Conservation (phyloP, 2,113 vertebrate genomes). For the Sardina pilchardus region DNA sequence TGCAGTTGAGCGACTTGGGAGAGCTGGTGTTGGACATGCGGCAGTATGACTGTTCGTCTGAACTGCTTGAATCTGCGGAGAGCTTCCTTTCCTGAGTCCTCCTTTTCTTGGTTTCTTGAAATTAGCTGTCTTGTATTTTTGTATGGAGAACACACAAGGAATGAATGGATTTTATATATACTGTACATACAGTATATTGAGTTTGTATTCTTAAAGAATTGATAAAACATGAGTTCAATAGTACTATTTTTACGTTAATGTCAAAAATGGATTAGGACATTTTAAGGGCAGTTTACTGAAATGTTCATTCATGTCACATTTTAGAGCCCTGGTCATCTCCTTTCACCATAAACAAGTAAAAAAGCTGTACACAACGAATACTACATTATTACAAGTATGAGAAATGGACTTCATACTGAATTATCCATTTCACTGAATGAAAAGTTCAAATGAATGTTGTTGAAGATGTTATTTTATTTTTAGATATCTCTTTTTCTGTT, state of each 20-base stretch:
- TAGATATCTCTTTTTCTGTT: background rate
- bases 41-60: slow-evolving; percentile 60
- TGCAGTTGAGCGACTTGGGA: background rate
- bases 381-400: background rate
- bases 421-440: background rate
- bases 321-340: background rate
- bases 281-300: background rate
- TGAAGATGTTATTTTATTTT: background rate
- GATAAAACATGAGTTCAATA: background rate
- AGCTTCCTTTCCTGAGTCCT: slow-evolving; percentile 55
- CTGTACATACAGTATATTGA: too few relatives aligned
- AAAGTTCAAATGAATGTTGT: background rate
- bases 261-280: background rate
- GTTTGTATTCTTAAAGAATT: background rate
- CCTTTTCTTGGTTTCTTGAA: background rate
- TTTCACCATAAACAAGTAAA: background rate
- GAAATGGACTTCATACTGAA: background rate
- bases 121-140: background rate
- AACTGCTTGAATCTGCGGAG: slow-evolving; percentile 60
- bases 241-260: background rate
- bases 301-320: background rate
- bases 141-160: background rate
- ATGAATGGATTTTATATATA: slow-evolving; percentile 4
- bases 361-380: background rate
- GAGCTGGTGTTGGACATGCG: slow-evolving; percentile 48